Evolutionary conservation across 2,888 invertebrate species (phyloP).

Genomic region (Atethmia centrago): DNA sequence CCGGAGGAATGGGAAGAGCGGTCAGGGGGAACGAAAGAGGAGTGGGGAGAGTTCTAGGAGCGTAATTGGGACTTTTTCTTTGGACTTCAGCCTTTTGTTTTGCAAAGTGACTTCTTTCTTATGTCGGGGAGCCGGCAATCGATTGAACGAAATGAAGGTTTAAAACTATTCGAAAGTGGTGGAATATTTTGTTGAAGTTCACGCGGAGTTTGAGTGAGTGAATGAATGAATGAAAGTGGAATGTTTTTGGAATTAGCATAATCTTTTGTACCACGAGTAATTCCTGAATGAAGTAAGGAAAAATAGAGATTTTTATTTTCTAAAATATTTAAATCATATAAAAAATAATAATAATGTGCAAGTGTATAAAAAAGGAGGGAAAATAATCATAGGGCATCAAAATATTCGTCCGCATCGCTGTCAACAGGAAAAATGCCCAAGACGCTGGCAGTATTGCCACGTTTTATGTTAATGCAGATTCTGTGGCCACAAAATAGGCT

Average conservation of each 20-base stretch:
- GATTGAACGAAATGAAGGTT: slow-evolving; percentile 74
- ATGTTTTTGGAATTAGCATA: slow-evolving; percentile 35
- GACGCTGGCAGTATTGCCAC: neutral
- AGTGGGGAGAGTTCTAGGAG: slow-evolving; percentile 63
- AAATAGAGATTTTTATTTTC: too few species aligned
- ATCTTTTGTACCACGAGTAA: neutral
- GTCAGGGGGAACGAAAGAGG: slow-evolving; percentile 48
- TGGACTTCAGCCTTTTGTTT: slow-evolving; percentile 88
- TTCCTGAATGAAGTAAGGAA: neutral
- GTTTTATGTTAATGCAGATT: neutral
- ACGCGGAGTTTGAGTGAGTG: slow-evolving; percentile 31
- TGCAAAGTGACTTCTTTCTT: slow-evolving; percentile 88
- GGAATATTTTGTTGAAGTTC: slow-evolving; percentile 57
- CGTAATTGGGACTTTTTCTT: slow-evolving; percentile 90
- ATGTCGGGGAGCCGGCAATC: slow-evolving; percentile 77
- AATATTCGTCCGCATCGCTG: too few species aligned
- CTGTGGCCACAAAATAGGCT: neutral
- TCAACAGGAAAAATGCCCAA: neutral
- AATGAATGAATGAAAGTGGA: slow-evolving; percentile 41
- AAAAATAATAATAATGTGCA: too few species aligned
- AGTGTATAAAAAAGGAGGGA: too few species aligned
- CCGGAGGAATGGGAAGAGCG: slow-evolving; percentile 63
- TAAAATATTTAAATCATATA: too few species aligned
- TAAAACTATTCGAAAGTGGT: slow-evolving; percentile 61
- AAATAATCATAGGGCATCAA: too few species aligned